Evolutionary conservation across 2,797 vertebrate species (phyloP).

Genomic region (Coreius guichenoti): DNA sequence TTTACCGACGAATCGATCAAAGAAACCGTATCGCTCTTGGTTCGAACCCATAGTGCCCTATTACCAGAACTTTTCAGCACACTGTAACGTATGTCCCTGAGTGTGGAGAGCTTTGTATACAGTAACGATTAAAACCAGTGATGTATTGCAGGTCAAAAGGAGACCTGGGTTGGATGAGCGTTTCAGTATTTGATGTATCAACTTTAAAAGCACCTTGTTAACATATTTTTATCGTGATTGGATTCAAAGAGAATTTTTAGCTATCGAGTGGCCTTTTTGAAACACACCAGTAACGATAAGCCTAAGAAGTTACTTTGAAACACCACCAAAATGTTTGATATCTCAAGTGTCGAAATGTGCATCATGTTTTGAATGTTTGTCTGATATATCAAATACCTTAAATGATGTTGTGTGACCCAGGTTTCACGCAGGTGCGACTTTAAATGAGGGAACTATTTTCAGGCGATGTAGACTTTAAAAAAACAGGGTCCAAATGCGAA

Average conservation of each 20-base stretch:
- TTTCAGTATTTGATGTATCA: constrained; percentile 58
- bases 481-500: constrained; percentile 61
- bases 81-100: constrained; percentile 75
- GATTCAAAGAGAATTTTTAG: constrained; percentile 54
- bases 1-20: constrained; percentile 69
- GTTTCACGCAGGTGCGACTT: constrained; percentile 36
- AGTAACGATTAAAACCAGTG: constrained; percentile 65
- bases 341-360: constrained; percentile 55
- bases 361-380: constrained; percentile 60
- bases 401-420: constrained; percentile 59
- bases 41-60: constrained; percentile 68
- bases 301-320: constrained; percentile 47
- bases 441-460: constrained; percentile 50
- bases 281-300: constrained; percentile 61
- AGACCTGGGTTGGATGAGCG: constrained; percentile 55
- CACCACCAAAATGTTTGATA: constrained; percentile 57
- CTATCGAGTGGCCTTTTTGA: constrained; percentile 57
- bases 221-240: constrained; percentile 55
- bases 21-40: constrained; percentile 66
- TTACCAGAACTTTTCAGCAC: constrained; percentile 74
- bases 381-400: constrained; percentile 57
- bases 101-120: constrained; percentile 72
- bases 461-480: constrained; percentile 48
- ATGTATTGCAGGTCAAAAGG: constrained; percentile 60
- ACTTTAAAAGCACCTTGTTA: constrained; percentile 60